Base-by-base conservation (phyloP, 2,888 invertebrate species). In the Drosophila meridiana region DNA sequence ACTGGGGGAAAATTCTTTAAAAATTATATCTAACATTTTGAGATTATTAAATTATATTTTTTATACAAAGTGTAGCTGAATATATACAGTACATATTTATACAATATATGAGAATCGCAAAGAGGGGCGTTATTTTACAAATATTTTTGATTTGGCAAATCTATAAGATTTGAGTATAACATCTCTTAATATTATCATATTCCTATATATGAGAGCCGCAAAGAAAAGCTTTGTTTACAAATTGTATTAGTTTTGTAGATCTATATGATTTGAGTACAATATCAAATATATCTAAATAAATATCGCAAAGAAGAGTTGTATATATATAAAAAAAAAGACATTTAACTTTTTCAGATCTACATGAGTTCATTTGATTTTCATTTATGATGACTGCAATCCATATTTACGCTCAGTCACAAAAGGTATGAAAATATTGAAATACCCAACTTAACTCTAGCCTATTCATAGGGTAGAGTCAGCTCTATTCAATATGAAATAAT, bases 401-500 rank as follows among this genome's bases (percentile, higher is more conserved):
- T 9, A 26, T 45, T 45, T 45, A 13, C 8, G 4, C 9, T n/a
- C 8, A 6, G 40, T 50, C n/a, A n/a, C 43, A 8, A 69, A 68
- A 9, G 43, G 32, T 36, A 13, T 32, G 3, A 7, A 9, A 28
- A 20, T 26, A 0, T 8, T 2, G 0, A 2, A 1, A n/a, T 32
- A 32, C 47, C 14, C 47, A 14, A 4, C 6, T 7, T 0, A 11
- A 36, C 1, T 28, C 1, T 11, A 4, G 4, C 11, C 47, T 11
- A n/a, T 43, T 3, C n/a, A 8, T 20, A 72, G 64, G 2, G 65
- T 67, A 71, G 26, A 11, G 26, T 47, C 32, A 36, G 52, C 28
- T 71, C 88, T 83, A 78, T 89, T 89, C 85, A 82, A 73, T 74
- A 82, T 90, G 56, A 89, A 89, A 90, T 89, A 89, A 90, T 84